A percentile compares a stretch with the other conserved stretches of the same genome.
phyloP scores from a whole-genome alignment of 2,797 vertebrate species.

The Aratinga solstitialis region DNA sequence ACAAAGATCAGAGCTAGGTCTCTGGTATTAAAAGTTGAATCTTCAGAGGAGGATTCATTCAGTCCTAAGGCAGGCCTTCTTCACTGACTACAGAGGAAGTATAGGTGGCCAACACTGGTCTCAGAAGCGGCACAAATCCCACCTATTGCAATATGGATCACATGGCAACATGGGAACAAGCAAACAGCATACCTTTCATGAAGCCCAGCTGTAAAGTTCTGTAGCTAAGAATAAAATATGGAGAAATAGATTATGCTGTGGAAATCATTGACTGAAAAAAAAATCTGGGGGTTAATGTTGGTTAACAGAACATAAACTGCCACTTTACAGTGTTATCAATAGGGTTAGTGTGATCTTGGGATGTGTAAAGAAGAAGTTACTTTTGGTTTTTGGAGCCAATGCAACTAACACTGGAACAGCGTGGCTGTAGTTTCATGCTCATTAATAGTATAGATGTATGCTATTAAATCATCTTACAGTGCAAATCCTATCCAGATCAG shows the following conservation, averaged over 20 bases:
- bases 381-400: neutral
- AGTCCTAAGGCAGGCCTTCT: neutral
- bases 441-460: neutral
- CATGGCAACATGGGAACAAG: neutral
- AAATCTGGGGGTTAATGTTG: neutral
- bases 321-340: neutral
- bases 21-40: neutral
- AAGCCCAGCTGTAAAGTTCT: neutral
- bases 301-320: neutral
- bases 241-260: neutral
- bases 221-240: neutral
- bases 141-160: neutral
- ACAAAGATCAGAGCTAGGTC: neutral
- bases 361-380: neutral
- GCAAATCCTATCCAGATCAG: neutral
- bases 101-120: neutral
- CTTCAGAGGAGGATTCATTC: neutral
- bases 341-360: neutral
- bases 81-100: neutral
- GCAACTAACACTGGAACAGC: neutral
- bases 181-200: neutral
- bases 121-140: neutral
- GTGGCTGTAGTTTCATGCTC: slow-evolving; percentile 8
- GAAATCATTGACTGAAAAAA: neutral
- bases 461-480: neutral